Evolutionary conservation across 2,797 vertebrate species (phyloP), one percentile per base, ranked within the genome.

Genomic region (Hipposideros larvatus): DNA sequence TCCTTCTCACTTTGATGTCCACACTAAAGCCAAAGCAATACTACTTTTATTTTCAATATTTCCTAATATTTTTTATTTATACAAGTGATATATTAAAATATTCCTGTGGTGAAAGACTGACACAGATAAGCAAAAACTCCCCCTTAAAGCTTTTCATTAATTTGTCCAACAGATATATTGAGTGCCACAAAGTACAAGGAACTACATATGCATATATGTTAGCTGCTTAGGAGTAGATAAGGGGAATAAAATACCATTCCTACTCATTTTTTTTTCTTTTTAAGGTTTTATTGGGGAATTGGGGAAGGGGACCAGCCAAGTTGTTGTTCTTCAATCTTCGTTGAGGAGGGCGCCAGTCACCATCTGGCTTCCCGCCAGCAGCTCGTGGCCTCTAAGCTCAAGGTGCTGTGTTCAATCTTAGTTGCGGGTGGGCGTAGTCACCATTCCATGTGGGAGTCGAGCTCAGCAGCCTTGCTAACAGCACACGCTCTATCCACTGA

Each of bases 61-160:
- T 82, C 74, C 51, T 63, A 92, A 74, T 53, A 75, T 24, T 51
- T 68, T 94, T 79, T 66, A 34, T 77, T 80, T 73, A 90, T 19
- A 66, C 11, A 53, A 31, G 18, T 41, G 68, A 79, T 65, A 71
- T 2, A 31, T 51, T 21, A 71, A 82, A 31, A 71, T 14, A 93
- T 43, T 65, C 37, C 57, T 68, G 1, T 28, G 43, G 43, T 75
- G 5, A 26, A 78, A 46, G 85, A 22, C 31, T 26, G 59, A 83
- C 31, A n/a, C 48, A 37, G 24, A 59, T 55, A 73, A 91, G 31
- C 5, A 79, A 84, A 89, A 80, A 24, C 18, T 63, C 1, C 7
- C 24, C 63, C 41, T 77, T 73, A 26, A 31, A 31, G 26, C 4
- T n/a, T 70, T 51, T 73, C 18, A 66, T 59, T 48, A 53, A 83